Evolutionary conservation across 2,797 vertebrate genomes (phyloP), one percentile per base, ranked within the genome.

Genomic region (Typhlichthys eigenmanni): DNA sequence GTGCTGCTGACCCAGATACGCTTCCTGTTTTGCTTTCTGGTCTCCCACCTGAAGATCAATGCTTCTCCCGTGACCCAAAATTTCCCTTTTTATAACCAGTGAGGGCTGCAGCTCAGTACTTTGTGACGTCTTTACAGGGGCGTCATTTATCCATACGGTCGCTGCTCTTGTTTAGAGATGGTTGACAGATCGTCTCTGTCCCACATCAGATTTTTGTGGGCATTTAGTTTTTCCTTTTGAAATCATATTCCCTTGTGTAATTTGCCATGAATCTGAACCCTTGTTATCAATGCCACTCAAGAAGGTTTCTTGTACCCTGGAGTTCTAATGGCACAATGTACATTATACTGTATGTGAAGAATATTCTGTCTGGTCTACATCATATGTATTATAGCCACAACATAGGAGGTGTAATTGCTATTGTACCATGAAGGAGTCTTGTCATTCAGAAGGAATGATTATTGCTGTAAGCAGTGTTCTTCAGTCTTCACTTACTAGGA

Each of bases 1-100:
- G 51, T 34, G 62, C 59, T 34, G 62, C 59, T 88, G 85, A 88
- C 85, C 85, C 77, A 89, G 73, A 85, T 88, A 73, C 17, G 75
- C 58, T 87, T 88, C 84, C 86, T 64, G 54, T 56, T 16, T 17
- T 79, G 75, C 24, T 24, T 71, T 46, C 60, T 81, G 5, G 1
- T 61, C 58, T 60, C 66, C 69, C 62, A 71, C 60, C 10, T 11
- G 52, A 72, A 79, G 47, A 17, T 10, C 62, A 38, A 51, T 58
- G 53, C 68, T 57, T 71, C 57, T 66, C 72, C 48, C n/a, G 5
- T 17, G 17, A 52, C 46, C 66, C 55, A 72, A 74, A 69, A 67
- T 76, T 79, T 72, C 64, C 58, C 70, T 85, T 88, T 87, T 88
- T 87, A 87, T 86, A 89, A 63, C 2, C 2, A 48, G 8, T 2